Conservation (phyloP, 2,888 invertebrate genomes). For the Acanthosepion esculentum region DNA sequence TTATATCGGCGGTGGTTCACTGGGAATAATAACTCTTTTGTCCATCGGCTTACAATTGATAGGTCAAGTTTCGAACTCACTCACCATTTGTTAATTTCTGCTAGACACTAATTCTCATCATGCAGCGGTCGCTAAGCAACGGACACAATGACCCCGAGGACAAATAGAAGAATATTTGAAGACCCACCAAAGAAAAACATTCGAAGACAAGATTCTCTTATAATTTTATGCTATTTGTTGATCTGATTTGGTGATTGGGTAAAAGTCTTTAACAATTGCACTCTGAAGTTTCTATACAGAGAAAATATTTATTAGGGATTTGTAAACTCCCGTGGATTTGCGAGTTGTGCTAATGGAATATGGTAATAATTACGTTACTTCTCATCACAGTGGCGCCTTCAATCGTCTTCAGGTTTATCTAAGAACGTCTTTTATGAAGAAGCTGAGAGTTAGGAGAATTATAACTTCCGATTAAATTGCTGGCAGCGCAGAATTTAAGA, state of each 20-base stretch:
- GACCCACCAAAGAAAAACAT: background rate
- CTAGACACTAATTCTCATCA: background rate
- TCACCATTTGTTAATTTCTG: background rate
- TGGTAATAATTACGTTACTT: background rate
- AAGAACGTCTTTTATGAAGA: too few relatives aligned
- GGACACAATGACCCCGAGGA: background rate
- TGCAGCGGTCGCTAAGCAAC: background rate
- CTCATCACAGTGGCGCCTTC: too few relatives aligned
- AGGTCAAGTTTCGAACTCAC: background rate
- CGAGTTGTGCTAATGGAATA: background rate
- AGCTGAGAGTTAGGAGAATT: too few relatives aligned
- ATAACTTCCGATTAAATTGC: too few relatives aligned
- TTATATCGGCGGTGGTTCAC: background rate
- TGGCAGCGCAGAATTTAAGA: too few relatives aligned
- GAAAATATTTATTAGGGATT: background rate
- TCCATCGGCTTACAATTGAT: background rate
- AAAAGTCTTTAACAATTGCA: background rate
- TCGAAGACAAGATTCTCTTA: too few relatives aligned
- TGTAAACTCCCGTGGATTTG: background rate
- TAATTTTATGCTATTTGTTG: background rate
- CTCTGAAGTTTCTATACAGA: background rate
- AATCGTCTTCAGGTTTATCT: too few relatives aligned
- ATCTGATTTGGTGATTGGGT: background rate
- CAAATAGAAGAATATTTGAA: background rate
- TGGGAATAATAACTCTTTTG: background rate